Percentiles rank a stretch among this genome's conserved stretches.
Conservation (phyloP, 2,797 vertebrate species). For the Mareca strepera region DNA sequence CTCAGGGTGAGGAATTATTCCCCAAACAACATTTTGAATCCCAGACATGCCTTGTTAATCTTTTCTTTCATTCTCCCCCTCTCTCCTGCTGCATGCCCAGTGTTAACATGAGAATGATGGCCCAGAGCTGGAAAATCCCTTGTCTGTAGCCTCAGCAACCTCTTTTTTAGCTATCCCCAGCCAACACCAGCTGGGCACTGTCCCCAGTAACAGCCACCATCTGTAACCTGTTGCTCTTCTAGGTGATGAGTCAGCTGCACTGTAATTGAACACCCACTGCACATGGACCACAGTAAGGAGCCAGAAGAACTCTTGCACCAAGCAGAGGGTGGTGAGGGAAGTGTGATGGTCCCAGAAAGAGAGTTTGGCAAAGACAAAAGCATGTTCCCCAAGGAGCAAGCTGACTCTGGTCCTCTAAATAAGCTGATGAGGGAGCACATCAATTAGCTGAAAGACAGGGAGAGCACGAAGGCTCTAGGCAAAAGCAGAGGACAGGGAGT, state of each 20-base stretch:
- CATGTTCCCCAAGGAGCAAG: neutral
- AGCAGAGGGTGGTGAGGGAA: neutral
- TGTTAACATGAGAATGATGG: neutral
- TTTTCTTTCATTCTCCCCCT: neutral
- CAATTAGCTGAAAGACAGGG: neutral
- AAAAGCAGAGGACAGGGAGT: neutral
- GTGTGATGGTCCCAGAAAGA: neutral
- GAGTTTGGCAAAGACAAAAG: neutral
- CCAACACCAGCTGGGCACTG: neutral
- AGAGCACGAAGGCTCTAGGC: neutral
- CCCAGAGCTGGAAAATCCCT: neutral
- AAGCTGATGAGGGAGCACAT: neutral
- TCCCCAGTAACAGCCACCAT: neutral
- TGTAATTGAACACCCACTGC: neutral
- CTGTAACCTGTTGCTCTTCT: neutral
- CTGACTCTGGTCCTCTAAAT: neutral
- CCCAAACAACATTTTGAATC: neutral
- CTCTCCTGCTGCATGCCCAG: neutral
- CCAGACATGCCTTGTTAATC: neutral
- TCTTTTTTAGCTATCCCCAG: neutral
- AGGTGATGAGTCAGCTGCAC: neutral
- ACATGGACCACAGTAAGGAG: neutral
- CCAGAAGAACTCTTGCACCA: neutral
- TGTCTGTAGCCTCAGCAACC: neutral
- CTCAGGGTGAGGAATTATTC: neutral